Conservation (phyloP, 2,797 vertebrate species). For the Trachops cirrhosus region DNA sequence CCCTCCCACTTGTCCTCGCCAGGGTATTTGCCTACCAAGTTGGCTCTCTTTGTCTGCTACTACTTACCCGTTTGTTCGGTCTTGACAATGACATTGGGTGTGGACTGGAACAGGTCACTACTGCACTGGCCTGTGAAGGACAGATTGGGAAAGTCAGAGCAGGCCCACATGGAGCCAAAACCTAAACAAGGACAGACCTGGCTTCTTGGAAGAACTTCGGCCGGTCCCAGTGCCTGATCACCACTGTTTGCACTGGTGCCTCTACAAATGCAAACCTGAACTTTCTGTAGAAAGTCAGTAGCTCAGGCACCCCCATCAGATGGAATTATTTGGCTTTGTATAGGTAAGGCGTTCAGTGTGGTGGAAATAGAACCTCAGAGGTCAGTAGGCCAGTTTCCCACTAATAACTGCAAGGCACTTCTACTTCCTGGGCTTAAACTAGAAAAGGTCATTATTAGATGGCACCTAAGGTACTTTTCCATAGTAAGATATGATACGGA, state of each 20-base stretch:
- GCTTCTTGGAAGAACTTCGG: not conserved
- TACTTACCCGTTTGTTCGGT: slow-evolving; percentile 86
- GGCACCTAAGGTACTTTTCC: not conserved
- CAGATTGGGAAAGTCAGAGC: slow-evolving; percentile 40
- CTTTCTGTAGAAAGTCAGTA: not conserved
- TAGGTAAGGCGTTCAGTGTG: not conserved
- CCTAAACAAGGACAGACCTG: not conserved
- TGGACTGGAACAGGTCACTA: slow-evolving; percentile 84
- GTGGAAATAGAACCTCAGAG: not conserved
- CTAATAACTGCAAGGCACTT: not conserved
- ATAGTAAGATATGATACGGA: not conserved
- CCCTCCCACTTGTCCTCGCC: not conserved
- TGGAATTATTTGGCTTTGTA: not conserved
- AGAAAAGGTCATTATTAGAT: not conserved
- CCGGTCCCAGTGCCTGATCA: not conserved
- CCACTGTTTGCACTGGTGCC: not conserved
- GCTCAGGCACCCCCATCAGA: no score
- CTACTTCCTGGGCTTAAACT: not conserved
- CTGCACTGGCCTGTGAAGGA: slow-evolving; percentile 86
- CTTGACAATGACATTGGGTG: slow-evolving; percentile 88
- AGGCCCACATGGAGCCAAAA: not conserved
- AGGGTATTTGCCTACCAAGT: not conserved
- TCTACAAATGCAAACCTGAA: not conserved
- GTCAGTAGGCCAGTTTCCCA: not conserved
- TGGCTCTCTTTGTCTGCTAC: not conserved